Evolutionary conservation across 1,140 invertebrate species (phyloP), one percentile per base, ranked within the genome.

Genomic region (Paralvinella palmiformis): DNA sequence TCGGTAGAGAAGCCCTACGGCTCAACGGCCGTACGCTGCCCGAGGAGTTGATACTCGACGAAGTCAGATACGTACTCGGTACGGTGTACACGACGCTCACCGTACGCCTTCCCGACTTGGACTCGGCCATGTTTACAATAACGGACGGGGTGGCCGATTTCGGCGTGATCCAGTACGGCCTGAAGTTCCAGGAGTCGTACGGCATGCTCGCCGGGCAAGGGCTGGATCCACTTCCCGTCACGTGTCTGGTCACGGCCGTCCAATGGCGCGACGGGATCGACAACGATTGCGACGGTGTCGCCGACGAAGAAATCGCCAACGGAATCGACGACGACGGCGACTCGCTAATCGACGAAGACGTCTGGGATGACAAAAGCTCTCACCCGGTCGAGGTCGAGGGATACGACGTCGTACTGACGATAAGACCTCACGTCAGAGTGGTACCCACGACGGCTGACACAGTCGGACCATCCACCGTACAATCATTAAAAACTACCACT

Each of bases 241-340:
- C n/a, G n/a, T n/a, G n/a, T n/a, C n/a, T n/a, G n/a, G n/a, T n/a
- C n/a, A n/a, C n/a, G n/a, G n/a, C n/a, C n/a, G n/a, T n/a, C n/a
- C n/a, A n/a, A n/a, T n/a, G n/a, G n/a, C n/a, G n/a, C 65, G 32
- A 67, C 50, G 10, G 44, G 55, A 13, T 66, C 64, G 48, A 66
- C 65, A 66, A 66, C 44, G 65, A 66, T 36, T 66, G 65, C 35
- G 65, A 66, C 33, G 33, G 52, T 3, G 2, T 6, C 33, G 31
- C 35, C 17, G 65, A 56, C 35, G 65, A 66, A 41, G 65, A 66
- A 44, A 4, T 64, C 0, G 15, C n/a, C 4, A 64, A 66, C 50
- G 61, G 61, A 13, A 44, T 65, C 0, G 65, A 66, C 44, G 62
- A 66, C 37, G 65, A 66, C 37, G 35, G 35, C n/a, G 65, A 66